Base-by-base conservation (phyloP, 2,113 vertebrate genomes). In the Mionectes macconnelli region DNA sequence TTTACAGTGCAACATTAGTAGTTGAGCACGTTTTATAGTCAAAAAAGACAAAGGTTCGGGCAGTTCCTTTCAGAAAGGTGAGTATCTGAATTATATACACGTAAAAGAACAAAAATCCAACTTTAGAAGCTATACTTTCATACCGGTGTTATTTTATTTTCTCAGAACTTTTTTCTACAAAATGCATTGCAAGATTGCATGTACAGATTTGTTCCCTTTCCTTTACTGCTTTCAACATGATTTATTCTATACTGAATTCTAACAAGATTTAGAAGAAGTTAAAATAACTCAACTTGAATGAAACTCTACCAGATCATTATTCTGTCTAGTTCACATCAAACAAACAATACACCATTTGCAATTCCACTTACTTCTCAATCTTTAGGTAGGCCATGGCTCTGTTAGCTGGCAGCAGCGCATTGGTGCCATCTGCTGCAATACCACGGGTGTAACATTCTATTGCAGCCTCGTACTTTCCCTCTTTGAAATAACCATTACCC, bases 401-500 rank as follows among this genome's bases (percentile, higher is more conserved):
- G 97, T 99, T 99, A n/a, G 99, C 99, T 9, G 99, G 98, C 70
- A 99, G 98, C 6, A 99, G 98, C 6, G 98, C 99, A 59, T 99
- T 99, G 91, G 97, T 96, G 89, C 95, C 74, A 98, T 99, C 99
- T 33, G 98, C 99, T 97, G 98, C 98, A 42, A 99, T 99, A 24
- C 99, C 99, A 77, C 96, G 97, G 59, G 97, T 98, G 83, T 99
- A 99, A 86, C 99, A 99, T 22, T 99, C 99, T 42, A 98, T 98
- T 6, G 99, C 99, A 49, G 97, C 96, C 91, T 99, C 99, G 2
- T 99, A 99, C 75, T 98, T 99, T 5, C 99, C 99, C 89, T 99
- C 99, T 97, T 99, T 99, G 96, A 99, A 99, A 97, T 99, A 99
- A 52, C 98, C 98, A 24, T 99, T 99, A 22, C 99, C 99, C 99